phyloP scores from a whole-genome alignment of 2,797 vertebrate genomes.

The Phylloscopus collybita region DNA sequence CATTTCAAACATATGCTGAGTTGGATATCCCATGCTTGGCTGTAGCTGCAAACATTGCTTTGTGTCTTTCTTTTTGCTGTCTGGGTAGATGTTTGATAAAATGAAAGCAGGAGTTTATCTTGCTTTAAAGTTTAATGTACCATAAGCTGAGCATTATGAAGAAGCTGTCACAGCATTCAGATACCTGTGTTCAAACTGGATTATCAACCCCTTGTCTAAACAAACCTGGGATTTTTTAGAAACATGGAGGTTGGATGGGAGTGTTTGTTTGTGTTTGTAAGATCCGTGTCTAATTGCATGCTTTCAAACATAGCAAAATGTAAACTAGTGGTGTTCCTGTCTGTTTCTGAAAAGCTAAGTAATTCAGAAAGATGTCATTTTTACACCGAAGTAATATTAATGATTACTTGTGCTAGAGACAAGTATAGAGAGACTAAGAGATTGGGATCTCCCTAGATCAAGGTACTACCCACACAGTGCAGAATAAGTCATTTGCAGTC shows the following conservation, averaged over 20 bases:
- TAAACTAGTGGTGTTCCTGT: not conserved
- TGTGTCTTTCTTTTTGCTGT: constrained; percentile 63
- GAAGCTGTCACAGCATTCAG: constrained; percentile 67
- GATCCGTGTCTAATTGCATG: constrained; percentile 7
- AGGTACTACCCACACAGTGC: not conserved
- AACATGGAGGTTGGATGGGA: constrained; percentile 41
- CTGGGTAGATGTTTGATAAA: constrained; percentile 63
- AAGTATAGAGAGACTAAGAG: not conserved
- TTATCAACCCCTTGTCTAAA: constrained; percentile 69
- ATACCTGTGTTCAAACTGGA: constrained; percentile 64
- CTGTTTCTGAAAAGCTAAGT: constrained; percentile 18
- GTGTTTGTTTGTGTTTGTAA: constrained; percentile 48
- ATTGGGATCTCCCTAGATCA: not conserved
- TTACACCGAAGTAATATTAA: not conserved
- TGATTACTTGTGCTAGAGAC: not conserved
- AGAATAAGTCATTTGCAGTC: not conserved
- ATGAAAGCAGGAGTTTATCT: constrained; percentile 65
- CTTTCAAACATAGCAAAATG: constrained; percentile 46
- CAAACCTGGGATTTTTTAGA: constrained; percentile 47
- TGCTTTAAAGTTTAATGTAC: constrained; percentile 75
- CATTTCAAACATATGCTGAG: constrained; percentile 45
- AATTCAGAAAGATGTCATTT: not conserved
- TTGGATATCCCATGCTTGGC: constrained; percentile 31
- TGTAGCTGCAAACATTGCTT: constrained; percentile 48
- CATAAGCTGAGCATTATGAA: constrained; percentile 68